Evolutionary conservation across 2,113 vertebrate genomes (phyloP).

Genomic region (Equus przewalskii): DNA sequence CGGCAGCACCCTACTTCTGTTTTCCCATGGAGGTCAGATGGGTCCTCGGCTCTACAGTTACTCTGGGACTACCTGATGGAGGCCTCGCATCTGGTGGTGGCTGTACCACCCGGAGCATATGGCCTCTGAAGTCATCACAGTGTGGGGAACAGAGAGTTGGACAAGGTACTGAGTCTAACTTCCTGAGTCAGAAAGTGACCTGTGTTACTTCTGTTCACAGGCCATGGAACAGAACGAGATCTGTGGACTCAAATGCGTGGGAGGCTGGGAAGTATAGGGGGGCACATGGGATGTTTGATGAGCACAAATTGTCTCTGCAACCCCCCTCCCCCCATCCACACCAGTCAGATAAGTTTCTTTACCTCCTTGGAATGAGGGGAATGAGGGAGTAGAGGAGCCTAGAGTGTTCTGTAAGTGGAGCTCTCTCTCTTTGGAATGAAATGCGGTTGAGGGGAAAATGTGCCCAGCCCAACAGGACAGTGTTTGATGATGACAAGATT

Average conservation of each 20-base stretch:
- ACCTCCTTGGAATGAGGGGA: background rate
- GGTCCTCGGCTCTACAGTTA: no score
- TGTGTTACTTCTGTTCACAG: no score
- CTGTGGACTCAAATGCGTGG: background rate
- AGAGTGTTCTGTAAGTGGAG: background rate
- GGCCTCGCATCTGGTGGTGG: background rate
- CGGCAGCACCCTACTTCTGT: background rate
- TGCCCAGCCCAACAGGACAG: no score
- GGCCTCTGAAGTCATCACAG: background rate
- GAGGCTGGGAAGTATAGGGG: background rate
- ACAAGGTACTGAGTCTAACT: background rate
- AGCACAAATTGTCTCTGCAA: background rate
- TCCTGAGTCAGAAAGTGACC: no score
- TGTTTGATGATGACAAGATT: background rate
- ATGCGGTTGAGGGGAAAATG: background rate
- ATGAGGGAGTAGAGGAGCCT: no score
- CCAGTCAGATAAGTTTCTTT: background rate
- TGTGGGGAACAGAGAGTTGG: background rate
- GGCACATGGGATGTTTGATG: background rate
- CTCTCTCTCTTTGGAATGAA: background rate
- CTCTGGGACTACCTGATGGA: background rate
- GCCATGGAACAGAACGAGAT: background rate
- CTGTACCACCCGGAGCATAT: background rate
- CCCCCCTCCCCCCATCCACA: no score
- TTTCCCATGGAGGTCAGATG: no score